A percentile compares a stretch with the other conserved stretches of the same genome.
Evolutionary conservation across 2,797 vertebrate species (phyloP).

Genomic region (Caiman crocodilus): DNA sequence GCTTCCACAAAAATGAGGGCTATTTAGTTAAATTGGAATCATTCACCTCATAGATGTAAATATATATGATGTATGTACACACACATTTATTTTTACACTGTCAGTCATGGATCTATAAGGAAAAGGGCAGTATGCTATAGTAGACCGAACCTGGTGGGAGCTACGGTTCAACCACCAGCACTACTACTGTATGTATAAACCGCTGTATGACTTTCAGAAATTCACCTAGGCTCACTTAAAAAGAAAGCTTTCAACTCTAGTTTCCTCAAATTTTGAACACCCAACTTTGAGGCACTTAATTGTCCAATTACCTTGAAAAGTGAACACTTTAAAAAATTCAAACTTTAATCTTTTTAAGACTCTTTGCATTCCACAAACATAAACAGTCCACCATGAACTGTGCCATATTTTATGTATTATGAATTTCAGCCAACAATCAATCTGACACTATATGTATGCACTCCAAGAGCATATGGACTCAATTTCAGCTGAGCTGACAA

Average conservation of each 20-base stretch:
- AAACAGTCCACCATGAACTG: too few relatives aligned
- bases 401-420: not conserved
- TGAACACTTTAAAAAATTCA: too few relatives aligned
- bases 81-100: accelerated
- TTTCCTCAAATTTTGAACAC: not conserved
- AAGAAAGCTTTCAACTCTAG: not conserved
- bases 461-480: not conserved
- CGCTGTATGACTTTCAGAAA: not conserved
- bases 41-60: not conserved
- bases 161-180: not conserved
- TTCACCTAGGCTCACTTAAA: not conserved
- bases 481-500: not conserved
- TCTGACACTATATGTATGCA: not conserved
- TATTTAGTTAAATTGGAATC: not conserved
- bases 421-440: not conserved
- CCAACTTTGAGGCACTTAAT: not conserved
- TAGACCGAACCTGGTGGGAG: not conserved
- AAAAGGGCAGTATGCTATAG: not conserved
- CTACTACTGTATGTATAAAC: not conserved
- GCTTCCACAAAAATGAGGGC: not conserved
- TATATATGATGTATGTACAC: not conserved
- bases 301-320: too few relatives aligned
- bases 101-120: not conserved
- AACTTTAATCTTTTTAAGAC: too few relatives aligned
- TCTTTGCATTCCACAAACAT: too few relatives aligned